Evolutionary conservation across 2,888 invertebrate species (phyloP), one percentile per base, ranked within the genome.

Genomic region (Minunthozetes semirufus): DNA sequence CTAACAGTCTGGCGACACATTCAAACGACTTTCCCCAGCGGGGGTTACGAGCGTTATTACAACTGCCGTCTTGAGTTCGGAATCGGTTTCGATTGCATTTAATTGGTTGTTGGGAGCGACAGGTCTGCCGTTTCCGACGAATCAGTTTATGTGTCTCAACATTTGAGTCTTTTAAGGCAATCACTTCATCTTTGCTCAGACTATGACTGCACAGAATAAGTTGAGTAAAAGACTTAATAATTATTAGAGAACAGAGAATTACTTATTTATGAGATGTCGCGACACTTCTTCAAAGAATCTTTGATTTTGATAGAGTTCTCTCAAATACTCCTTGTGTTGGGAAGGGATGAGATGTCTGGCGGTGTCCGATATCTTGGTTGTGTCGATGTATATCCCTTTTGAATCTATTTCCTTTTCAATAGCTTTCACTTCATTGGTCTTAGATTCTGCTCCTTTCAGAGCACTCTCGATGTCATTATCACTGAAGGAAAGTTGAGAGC

Each of bases 31-130:
- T 88, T 0, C 93, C 94, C 88, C 90, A 90, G 82, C 90, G 87
- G 0, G 88, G 88, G 70, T 89, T 86, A 73, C 86, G 85, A 72
- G 88, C 83, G 84, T 94, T 94, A 84, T 94, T 94, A 83, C 94
- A 94, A 48, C 91, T 90, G 33, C 94, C 94, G 81, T 93, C 92
- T 75, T 90, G 88, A 0, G 92, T 91, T 72, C 94, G 88, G 83
- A n/a, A n/a, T n/a, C n/a, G n/a, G n/a, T n/a, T n/a, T n/a, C n/a
- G n/a, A n/a, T n/a, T n/a, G n/a, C n/a, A n/a, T n/a, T n/a, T n/a
- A n/a, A n/a, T n/a, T n/a, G n/a, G n/a, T n/a, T 61, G 19, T 42
- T 42, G 19, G 38, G 38, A 19, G 17, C 46, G 56, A 72, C 75
- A 75, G 33, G 75, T 19, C 27, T 75, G 75, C 6, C 75, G 71